Evolutionary conservation across 1,140 invertebrate species (phyloP), one percentile per base, ranked within the genome.

Genomic region (Drosophila fuyamai): DNA sequence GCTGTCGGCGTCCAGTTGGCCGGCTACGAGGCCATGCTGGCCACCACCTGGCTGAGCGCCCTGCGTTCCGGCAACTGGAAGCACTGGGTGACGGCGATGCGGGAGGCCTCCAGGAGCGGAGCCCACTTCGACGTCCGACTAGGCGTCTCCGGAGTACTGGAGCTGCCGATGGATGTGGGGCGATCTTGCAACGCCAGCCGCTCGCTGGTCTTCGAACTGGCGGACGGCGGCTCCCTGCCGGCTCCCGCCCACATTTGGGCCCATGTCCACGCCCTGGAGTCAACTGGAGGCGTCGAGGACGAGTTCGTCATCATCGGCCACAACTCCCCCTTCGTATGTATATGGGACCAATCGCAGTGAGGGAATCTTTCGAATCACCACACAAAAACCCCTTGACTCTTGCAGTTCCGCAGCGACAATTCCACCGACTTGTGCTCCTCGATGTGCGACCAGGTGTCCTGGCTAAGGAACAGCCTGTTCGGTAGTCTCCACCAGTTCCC

Each of bases 211-310:
- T 27, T 82, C n/a, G 43, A 46, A 1, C 3, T 68, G 14, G 12
- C 8, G 0, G 35, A 62, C 5, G 70, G 44, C 12, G 6, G n/a
- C 23, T n/a, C 14, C 4, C 4, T 71, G 6, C 1, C 43, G 9
- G 71, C 83, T 16, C 80, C 80, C 9, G 43, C 70, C 8, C 40
- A 70, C 5, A 83, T 82, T 12, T 82, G 80, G 80, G 80, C 80
- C 4, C 56, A 82, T 61, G 53, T 82, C 4, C 56, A 55, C 18
- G 36, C 58, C 12, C 7, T 82, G 18, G 2, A 46, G 16, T n/a
- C 46, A 0, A 16, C 41, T 1, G 36, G 8, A 0, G 46, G 32
- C 27, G 14, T 5, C 5, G 40, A 14, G 2, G 71, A 83, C 14
- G 80, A 83, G 40, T 58, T 82, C 18, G 80, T 82, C 7, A 13